These are phyloP conservation scores for Ochropleura leucogaster DNA, from an alignment of 2,888 invertebrate species.

Conservation along the genomic window DNA sequence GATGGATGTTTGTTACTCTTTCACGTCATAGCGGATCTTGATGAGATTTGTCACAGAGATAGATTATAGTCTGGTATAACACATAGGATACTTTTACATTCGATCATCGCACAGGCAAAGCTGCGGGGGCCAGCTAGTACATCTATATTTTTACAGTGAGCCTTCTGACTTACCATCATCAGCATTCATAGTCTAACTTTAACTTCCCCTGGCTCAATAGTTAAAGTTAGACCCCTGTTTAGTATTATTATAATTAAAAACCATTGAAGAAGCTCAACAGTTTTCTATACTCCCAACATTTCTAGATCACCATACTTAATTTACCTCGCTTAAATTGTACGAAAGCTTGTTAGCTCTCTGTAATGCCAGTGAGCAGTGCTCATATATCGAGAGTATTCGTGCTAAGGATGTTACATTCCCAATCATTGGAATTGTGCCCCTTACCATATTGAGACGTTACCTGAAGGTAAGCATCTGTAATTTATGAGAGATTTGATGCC, in stretches of 20 bases:
- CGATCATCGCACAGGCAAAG: no score
- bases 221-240: no score
- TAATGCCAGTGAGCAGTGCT: conserved; percentile 55
- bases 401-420: conserved; percentile 65
- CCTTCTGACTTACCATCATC: no score
- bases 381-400: conserved; percentile 61
- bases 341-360: conserved; percentile 60
- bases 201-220: no score
- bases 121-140: no score
- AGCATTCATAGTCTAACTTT: no score
- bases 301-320: conserved; percentile 52
- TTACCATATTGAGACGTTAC: conserved; percentile 67
- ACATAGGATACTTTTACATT: no score
- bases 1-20: no score
- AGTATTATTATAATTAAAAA: background rate
- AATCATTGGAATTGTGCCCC: conserved; percentile 68
- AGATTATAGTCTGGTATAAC: no score
- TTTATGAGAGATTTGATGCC: conserved; percentile 51
- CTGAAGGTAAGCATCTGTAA: conserved; percentile 46
- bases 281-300: conserved; percentile 30
- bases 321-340: conserved; percentile 54
- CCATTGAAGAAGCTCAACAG: conserved; percentile 22
- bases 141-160: no score
- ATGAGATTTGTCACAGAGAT: no score
- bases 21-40: no score